These are phyloP conservation scores for Drosophila sordidapex DNA, from an alignment of 2,888 invertebrate genomes.

Conservation along the genomic window DNA sequence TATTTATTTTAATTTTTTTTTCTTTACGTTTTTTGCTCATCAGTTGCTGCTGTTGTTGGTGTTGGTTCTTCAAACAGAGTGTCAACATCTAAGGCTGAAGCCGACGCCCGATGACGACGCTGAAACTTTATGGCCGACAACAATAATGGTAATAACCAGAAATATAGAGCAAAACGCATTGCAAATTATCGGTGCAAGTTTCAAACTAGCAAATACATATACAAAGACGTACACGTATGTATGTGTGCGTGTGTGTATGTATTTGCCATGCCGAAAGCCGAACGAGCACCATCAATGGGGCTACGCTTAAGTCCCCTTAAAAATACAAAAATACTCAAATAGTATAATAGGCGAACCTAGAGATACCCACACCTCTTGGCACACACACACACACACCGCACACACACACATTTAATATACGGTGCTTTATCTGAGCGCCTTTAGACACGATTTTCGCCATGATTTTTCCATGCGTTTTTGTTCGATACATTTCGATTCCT, in stretches of 20 bases:
- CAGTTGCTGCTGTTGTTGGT: conserved; percentile 16
- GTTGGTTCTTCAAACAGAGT: conserved; percentile 42
- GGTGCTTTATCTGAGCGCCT: conserved; percentile 53
- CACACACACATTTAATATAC: conserved; percentile 3
- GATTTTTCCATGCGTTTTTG: conserved; percentile 65
- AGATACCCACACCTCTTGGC: conserved; percentile 20
- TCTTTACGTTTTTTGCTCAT: conserved; percentile 27
- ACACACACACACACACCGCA: conserved; percentile 2
- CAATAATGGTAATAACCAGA: conserved; percentile 3
- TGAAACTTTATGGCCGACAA: conserved; percentile 15
- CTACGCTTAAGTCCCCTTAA: conserved; percentile 14
- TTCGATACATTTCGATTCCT: conserved; percentile 56
- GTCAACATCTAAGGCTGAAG: conserved; percentile 47
- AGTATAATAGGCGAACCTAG: conserved; percentile 16
- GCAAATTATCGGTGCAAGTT: conserved; percentile 55
- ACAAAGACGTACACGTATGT: not conserved
- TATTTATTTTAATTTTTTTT: not conserved
- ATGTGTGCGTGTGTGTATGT: not conserved
- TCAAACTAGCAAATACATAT: conserved; percentile 33
- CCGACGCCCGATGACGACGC: conserved; percentile 33
- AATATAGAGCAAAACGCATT: conserved; percentile 52
- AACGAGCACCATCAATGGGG: conserved; percentile 12
- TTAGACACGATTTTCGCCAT: conserved; percentile 63
- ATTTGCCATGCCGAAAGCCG: conserved; percentile 12
- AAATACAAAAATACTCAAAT: conserved; percentile 3